Evolutionary conservation across 2,797 vertebrate genomes (phyloP).

Genomic region (Poeciliopsis presidionis): DNA sequence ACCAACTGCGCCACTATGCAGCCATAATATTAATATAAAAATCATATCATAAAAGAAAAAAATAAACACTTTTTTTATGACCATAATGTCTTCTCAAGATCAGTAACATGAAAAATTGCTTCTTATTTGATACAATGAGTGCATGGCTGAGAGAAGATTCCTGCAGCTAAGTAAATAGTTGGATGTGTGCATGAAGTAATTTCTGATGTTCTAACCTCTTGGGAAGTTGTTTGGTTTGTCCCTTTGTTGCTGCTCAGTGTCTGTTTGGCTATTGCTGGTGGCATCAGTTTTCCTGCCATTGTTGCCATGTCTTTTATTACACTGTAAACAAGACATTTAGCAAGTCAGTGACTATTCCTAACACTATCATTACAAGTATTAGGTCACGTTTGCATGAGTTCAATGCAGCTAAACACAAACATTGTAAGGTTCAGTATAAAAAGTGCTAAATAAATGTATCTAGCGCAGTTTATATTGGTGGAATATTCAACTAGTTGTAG

Average conservation of each 20-base stretch:
- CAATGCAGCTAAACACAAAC: background rate
- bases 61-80: background rate
- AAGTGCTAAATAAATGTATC: background rate
- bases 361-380: background rate
- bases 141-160: background rate
- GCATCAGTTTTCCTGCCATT: conserved; percentile 28
- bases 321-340: conserved; percentile 5
- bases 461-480: background rate
- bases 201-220: conserved; percentile 58
- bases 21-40: background rate
- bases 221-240: conserved; percentile 25
- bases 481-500: too few species aligned
- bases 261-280: conserved; percentile 26
- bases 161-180: background rate
- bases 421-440: background rate
- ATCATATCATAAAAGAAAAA: background rate
- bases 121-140: background rate
- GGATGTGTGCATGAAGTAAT: background rate
- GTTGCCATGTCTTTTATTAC: conserved; percentile 45
- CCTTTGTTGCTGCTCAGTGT: conserved; percentile 26
- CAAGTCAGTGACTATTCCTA: background rate
- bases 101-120: background rate
- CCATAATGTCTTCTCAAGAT: background rate
- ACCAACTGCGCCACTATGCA: too few species aligned
- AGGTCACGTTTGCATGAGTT: background rate